These are phyloP conservation scores for Eupithecia centaureata DNA, from an alignment of 2,888 invertebrate genomes.

Conservation along the genomic window DNA sequence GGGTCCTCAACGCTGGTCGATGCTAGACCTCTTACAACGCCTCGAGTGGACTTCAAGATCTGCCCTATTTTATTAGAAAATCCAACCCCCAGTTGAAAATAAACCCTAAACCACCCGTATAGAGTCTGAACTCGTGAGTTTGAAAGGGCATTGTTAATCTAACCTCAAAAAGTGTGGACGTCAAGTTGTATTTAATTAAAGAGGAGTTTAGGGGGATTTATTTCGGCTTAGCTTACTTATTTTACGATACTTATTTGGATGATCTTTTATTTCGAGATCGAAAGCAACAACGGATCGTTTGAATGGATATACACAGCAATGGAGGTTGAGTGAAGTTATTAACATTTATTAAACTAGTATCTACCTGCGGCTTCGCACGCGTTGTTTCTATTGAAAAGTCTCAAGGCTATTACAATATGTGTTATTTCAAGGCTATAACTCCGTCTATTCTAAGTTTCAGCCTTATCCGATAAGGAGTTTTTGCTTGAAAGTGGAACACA, in stretches of 20 bases:
- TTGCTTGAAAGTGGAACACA: no score
- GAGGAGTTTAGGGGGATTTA: constrained; percentile 27
- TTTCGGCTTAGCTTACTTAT: constrained; percentile 8
- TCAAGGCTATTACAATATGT: no score
- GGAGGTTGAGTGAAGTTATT: no score
- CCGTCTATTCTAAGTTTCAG: no score
- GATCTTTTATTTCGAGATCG: background rate
- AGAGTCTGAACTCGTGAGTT: constrained; percentile 41
- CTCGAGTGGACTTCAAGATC: constrained; percentile 51
- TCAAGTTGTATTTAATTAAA: constrained; percentile 45
- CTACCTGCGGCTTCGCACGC: no score
- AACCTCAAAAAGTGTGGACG: constrained; percentile 38
- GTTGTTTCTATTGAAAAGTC: no score
- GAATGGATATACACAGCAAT: no score
- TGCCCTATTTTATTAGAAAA: constrained; percentile 65
- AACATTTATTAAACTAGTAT: no score
- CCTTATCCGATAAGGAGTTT: no score
- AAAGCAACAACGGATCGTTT: no score
- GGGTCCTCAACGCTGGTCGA: constrained; percentile 46
- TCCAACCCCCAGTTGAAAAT: constrained; percentile 37
- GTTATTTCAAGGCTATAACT: no score
- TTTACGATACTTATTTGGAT: background rate
- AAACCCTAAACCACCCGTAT: constrained; percentile 38
- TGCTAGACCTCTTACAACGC: constrained; percentile 44
- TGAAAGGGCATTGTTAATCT: constrained; percentile 43